Evolutionary conservation across 1,140 invertebrate genomes (phyloP).

Genomic region (Pseudoatta argentina): DNA sequence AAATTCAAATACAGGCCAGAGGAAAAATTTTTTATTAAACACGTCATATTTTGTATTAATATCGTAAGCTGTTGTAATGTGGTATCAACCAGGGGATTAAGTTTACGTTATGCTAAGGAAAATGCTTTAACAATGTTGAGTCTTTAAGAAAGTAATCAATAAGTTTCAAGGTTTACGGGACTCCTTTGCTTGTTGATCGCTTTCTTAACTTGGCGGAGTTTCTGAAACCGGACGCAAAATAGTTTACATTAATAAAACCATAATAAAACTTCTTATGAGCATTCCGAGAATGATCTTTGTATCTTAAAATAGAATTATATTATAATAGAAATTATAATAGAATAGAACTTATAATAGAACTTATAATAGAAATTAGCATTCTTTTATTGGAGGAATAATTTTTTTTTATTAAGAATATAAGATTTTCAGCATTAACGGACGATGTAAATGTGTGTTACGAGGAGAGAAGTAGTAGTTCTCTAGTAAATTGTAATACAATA

Average conservation of each 20-base stretch:
- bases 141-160: conserved; percentile 62
- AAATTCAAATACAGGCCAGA: neutral
- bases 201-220: conserved; percentile 51
- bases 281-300: conserved; percentile 30
- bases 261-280: conserved; percentile 48
- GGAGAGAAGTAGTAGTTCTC: neutral
- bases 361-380: too few relatives aligned
- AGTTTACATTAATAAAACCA: conserved; percentile 54
- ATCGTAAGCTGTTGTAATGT: conserved; percentile 22
- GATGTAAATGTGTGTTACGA: neutral
- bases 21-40: neutral
- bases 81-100: conserved; percentile 1
- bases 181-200: conserved; percentile 55
- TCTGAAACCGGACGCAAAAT: conserved; percentile 42
- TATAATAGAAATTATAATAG: too few relatives aligned
- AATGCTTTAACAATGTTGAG: conserved; percentile 39
- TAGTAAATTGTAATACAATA: neutral
- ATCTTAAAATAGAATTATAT: conserved; percentile 20
- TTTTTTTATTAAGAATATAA: neutral
- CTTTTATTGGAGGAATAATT: neutral
- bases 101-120: neutral
- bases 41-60: conserved; percentile 6
- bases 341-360: too few relatives aligned
- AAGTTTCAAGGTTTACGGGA: conserved; percentile 55
- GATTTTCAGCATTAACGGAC: neutral